Evolutionary conservation across 2,797 vertebrate species (phyloP).

Genomic region (Siniperca obscura): DNA sequence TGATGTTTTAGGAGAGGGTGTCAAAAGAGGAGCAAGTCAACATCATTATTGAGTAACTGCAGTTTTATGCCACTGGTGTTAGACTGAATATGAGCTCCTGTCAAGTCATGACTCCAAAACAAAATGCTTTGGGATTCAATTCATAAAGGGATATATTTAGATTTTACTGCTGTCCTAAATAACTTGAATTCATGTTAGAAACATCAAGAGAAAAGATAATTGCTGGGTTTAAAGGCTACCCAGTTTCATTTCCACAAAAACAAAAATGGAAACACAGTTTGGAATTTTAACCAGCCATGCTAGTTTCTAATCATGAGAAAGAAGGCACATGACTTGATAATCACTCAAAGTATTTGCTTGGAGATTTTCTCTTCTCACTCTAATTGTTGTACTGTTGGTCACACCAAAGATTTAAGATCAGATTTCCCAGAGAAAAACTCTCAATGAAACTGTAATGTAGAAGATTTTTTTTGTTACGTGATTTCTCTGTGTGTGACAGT

Average conservation of each 20-base stretch:
- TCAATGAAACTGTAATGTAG: neutral
- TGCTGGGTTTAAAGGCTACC: neutral
- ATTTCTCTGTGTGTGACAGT: constrained; percentile 12
- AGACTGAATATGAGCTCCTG: neutral
- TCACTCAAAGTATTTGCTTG: constrained; percentile 58
- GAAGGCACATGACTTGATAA: constrained; percentile 67
- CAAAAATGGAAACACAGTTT: constrained; percentile 30
- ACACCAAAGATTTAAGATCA: constrained; percentile 17
- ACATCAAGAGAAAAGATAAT: constrained; percentile 8
- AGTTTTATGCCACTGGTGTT: neutral
- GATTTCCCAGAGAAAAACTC: constrained; percentile 29
- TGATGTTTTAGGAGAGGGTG: neutral
- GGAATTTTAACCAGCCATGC: constrained; percentile 15
- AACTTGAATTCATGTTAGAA: neutral
- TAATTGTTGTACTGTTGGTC: constrained; percentile 18
- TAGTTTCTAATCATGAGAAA: constrained; percentile 52
- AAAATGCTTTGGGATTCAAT: neutral
- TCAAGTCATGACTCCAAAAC: neutral
- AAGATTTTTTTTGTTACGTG: neutral
- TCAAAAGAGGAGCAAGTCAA: neutral
- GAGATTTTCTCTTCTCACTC: constrained; percentile 30
- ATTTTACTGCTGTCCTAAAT: constrained; percentile 11
- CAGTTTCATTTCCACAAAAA: constrained; percentile 10
- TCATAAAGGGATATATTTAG: constrained; percentile 6
- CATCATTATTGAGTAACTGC: neutral